phyloP scores from a whole-genome alignment of 2,113 vertebrate genomes.

The Malurus cyaneus region DNA sequence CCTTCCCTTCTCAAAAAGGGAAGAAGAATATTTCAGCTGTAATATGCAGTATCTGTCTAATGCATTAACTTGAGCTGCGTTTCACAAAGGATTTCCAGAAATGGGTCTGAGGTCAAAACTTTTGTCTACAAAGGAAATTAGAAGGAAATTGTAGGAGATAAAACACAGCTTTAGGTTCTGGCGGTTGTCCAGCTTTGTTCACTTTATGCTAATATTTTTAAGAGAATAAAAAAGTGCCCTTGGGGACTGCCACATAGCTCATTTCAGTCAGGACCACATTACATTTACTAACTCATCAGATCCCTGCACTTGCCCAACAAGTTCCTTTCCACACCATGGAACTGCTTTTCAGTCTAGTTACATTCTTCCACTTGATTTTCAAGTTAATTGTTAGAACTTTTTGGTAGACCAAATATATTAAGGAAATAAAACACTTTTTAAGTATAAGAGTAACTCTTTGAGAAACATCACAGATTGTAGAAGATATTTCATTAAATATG shows the following conservation, averaged over 20 bases:
- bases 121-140: slow-evolving; percentile 74
- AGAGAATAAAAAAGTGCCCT: neutral
- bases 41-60: neutral
- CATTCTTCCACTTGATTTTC: neutral
- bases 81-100: slow-evolving; percentile 48
- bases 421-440: neutral
- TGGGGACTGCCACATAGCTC: neutral
- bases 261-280: neutral
- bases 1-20: neutral
- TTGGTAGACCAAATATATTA: neutral
- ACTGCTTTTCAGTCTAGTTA: neutral
- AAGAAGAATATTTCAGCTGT: neutral
- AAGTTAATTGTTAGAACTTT: neutral
- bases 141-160: slow-evolving; percentile 78
- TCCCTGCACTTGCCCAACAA: neutral
- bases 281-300: neutral
- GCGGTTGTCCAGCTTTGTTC: slow-evolving; percentile 68
- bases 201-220: slow-evolving; percentile 47
- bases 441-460: neutral
- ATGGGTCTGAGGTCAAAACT: slow-evolving; percentile 68
- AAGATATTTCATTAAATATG: neutral
- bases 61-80: neutral
- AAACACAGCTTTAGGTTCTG: slow-evolving; percentile 71
- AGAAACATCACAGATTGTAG: neutral
- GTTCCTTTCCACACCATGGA: neutral